phyloP scores from a whole-genome alignment of 1,140 invertebrate genomes.

The Sinonovacula constricta region DNA sequence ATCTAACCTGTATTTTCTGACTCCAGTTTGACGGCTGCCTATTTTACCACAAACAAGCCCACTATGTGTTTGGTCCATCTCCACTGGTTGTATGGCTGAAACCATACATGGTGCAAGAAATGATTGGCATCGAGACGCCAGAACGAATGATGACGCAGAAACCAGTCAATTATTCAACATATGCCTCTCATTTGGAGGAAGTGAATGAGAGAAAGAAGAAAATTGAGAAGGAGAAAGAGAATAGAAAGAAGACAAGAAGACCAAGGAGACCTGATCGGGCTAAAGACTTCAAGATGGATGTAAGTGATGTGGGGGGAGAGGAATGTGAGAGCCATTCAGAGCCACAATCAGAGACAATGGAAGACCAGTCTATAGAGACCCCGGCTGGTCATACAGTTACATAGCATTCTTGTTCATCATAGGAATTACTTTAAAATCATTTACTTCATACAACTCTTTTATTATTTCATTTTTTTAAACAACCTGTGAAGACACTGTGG shows the following conservation, averaged over 20 bases:
- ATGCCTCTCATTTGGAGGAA: constrained; percentile 65
- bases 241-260: constrained; percentile 22
- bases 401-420: too few species aligned
- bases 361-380: too few species aligned
- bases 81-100: constrained; percentile 94
- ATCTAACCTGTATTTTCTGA: neutral
- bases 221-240: constrained; percentile 3
- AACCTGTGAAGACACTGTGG: too few species aligned
- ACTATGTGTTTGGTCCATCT: constrained; percentile 88
- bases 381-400: too few species aligned
- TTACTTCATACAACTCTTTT: too few species aligned
- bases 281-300: constrained; percentile 56
- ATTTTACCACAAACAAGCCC: constrained; percentile 80
- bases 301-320: constrained; percentile 55
- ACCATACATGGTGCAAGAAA: constrained; percentile 90
- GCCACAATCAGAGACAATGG: too few species aligned
- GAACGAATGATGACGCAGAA: constrained; percentile 69
- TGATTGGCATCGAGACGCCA: constrained; percentile 82
- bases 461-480: too few species aligned
- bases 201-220: constrained; percentile 48
- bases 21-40: constrained; percentile 77
- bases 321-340: too few species aligned
- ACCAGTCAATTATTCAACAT: constrained; percentile 68
- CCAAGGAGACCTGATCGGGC: constrained; percentile 15
- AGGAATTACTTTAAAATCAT: too few species aligned